Percentiles rank a stretch among this genome's conserved stretches.
These are phyloP conservation scores for Aquatica leii DNA, from an alignment of 2,888 invertebrate species.

Conservation along the genomic window DNA sequence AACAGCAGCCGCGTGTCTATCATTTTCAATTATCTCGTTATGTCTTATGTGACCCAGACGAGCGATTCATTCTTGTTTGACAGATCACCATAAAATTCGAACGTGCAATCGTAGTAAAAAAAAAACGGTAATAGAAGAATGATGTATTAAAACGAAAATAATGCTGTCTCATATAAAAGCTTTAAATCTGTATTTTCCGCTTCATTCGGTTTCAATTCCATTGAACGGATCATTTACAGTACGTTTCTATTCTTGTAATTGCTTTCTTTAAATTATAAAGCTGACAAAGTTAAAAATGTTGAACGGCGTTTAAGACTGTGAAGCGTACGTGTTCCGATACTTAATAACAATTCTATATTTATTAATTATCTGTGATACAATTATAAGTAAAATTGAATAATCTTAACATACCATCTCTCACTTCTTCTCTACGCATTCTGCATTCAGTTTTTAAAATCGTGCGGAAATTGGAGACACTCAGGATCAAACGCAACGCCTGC, in stretches of 20 bases:
- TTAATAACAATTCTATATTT: too few relatives aligned
- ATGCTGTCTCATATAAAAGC: slow-evolving; percentile 1
- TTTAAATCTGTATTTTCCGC: slow-evolving; percentile 10
- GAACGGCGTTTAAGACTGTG: background rate
- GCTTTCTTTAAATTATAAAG: slow-evolving; percentile 10
- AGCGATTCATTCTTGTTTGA: background rate
- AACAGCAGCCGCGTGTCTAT: slow-evolving; percentile 28
- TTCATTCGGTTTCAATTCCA: slow-evolving; percentile 11
- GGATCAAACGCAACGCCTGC: too few relatives aligned
- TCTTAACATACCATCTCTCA: too few relatives aligned
- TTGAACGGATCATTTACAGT: slow-evolving; percentile 12
- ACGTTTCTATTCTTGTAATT: slow-evolving; percentile 13
- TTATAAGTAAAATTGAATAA: too few relatives aligned
- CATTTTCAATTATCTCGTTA: slow-evolving; percentile 29
- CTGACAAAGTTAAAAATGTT: slow-evolving; percentile 11
- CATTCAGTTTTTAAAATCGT: too few relatives aligned
- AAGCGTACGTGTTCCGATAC: too few relatives aligned
- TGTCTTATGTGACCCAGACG: slow-evolving; percentile 20
- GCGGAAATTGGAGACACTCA: too few relatives aligned
- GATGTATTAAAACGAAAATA: background rate
- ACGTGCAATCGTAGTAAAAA: background rate
- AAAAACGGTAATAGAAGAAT: background rate
- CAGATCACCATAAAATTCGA: slow-evolving; percentile 1
- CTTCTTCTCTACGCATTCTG: too few relatives aligned
- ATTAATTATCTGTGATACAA: too few relatives aligned